A percentile compares a stretch with the other conserved stretches of the same genome.
Evolutionary conservation across 2,113 vertebrate species (phyloP).

Genomic region (Scortum barcoo): DNA sequence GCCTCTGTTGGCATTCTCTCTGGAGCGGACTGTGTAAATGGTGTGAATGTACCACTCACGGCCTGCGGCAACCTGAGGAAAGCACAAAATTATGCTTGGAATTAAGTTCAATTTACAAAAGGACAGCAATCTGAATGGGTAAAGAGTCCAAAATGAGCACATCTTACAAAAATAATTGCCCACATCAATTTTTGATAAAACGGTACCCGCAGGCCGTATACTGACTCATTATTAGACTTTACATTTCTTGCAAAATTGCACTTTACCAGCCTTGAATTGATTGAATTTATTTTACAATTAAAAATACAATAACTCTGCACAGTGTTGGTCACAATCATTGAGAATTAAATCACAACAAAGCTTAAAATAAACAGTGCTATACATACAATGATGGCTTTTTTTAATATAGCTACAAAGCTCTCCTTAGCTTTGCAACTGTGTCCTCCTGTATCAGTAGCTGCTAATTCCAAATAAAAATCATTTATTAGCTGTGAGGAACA

Average conservation of each 20-base stretch:
- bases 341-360: not conserved
- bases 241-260: not conserved
- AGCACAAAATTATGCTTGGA: slow-evolving; percentile 1
- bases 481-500: not conserved
- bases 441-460: no score
- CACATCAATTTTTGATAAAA: not conserved
- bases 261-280: not conserved
- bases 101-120: not conserved
- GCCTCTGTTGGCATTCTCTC: slow-evolving; percentile 84
- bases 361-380: not conserved
- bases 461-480: not conserved
- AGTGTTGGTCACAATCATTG: not conserved
- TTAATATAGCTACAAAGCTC: no score
- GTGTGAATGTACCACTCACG: slow-evolving; percentile 96
- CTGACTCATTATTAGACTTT: not conserved
- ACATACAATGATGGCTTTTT: not conserved
- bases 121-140: not conserved
- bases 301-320: slow-evolving; percentile 1
- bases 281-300: not conserved
- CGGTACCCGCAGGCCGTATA: not conserved
- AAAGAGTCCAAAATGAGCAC: not conserved
- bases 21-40: slow-evolving; percentile 94
- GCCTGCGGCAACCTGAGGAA: slow-evolving; percentile 89
- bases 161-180: slow-evolving; percentile 4
- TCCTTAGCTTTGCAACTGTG: not conserved